These are phyloP conservation scores for Coranthus polyacanthus DNA, from an alignment of 2,797 vertebrate species.

Conservation along the genomic window DNA sequence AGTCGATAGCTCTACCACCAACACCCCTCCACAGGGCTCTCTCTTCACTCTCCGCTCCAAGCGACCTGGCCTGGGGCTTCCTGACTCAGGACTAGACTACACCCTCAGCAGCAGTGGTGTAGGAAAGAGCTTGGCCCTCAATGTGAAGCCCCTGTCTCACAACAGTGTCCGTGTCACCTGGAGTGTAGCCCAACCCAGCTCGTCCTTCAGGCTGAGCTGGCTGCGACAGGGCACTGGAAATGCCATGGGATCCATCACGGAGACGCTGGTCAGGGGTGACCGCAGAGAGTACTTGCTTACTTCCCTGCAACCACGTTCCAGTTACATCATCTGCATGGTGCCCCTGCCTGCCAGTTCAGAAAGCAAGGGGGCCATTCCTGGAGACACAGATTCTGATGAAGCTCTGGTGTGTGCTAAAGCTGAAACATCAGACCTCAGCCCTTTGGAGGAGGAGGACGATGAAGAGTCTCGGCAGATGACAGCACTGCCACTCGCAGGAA, in stretches of 20 bases:
- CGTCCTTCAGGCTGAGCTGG: slow-evolving; percentile 94
- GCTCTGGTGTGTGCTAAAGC: slow-evolving; percentile 93
- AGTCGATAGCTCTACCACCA: slow-evolving; percentile 78
- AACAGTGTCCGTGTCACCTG: slow-evolving; percentile 92
- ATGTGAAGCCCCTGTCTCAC: slow-evolving; percentile 91
- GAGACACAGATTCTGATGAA: slow-evolving; percentile 86
- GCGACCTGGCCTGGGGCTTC: slow-evolving; percentile 88
- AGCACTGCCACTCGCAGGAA: slow-evolving; percentile 89
- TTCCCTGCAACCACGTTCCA: slow-evolving; percentile 90
- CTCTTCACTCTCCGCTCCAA: slow-evolving; percentile 93
- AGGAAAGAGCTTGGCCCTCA: slow-evolving; percentile 90
- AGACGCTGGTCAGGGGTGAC: slow-evolving; percentile 93
- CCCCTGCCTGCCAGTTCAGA: slow-evolving; percentile 86
- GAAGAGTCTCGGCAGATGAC: slow-evolving; percentile 79
- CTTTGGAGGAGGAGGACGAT: slow-evolving; percentile 82
- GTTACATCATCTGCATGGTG: slow-evolving; percentile 95
- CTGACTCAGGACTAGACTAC: slow-evolving; percentile 90
- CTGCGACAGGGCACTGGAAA: slow-evolving; percentile 90
- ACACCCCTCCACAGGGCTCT: slow-evolving; percentile 89
- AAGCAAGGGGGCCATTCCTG: slow-evolving; percentile 73
- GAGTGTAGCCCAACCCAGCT: slow-evolving; percentile 89
- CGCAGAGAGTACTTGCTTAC: slow-evolving; percentile 92
- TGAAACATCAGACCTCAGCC: slow-evolving; percentile 86
- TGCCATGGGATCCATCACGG: slow-evolving; percentile 92
- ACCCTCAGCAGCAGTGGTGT: slow-evolving; percentile 89